Evolutionary conservation across 2,888 invertebrate genomes (phyloP).

Genomic region (Nephrotoma appendiculata): DNA sequence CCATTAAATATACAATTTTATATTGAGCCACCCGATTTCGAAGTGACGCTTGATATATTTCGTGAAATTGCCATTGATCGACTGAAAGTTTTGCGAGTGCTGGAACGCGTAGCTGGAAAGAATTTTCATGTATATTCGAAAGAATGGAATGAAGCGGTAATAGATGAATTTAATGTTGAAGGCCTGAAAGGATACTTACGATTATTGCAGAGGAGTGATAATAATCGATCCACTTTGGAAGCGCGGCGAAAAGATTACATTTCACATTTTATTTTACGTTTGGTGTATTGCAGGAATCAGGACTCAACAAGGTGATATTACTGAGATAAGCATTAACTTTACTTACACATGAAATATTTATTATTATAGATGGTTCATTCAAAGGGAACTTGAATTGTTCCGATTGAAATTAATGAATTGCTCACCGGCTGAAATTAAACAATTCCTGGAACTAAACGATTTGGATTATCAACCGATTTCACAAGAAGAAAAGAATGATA

Average conservation of each 20-base stretch:
- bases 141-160: conserved; percentile 51
- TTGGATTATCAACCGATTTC: conserved; percentile 51
- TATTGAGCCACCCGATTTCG: conserved; percentile 53
- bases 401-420: conserved; percentile 58
- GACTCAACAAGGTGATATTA: conserved; percentile 46
- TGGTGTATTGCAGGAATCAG: conserved; percentile 81
- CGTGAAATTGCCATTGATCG: conserved; percentile 77
- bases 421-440: conserved; percentile 39
- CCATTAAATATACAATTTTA: conserved; percentile 71
- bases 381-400: conserved; percentile 81
- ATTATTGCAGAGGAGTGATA: conserved; percentile 40
- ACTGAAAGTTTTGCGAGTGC: conserved; percentile 57
- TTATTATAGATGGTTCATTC: conserved; percentile 59
- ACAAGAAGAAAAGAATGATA: conserved; percentile 47
- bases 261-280: conserved; percentile 82
- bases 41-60: conserved; percentile 68
- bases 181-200: conserved; percentile 49
- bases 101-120: conserved; percentile 58
- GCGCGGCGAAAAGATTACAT: conserved; percentile 68
- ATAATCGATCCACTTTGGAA: conserved; percentile 42
- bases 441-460: conserved; percentile 52
- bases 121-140: conserved; percentile 45
- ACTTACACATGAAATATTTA: neutral
- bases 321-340: neutral
- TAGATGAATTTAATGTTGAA: conserved; percentile 48